A percentile compares a stretch with the other conserved stretches of the same genome.
Conservation (phyloP, 2,797 vertebrate species). For the Manis crassicaudata region DNA sequence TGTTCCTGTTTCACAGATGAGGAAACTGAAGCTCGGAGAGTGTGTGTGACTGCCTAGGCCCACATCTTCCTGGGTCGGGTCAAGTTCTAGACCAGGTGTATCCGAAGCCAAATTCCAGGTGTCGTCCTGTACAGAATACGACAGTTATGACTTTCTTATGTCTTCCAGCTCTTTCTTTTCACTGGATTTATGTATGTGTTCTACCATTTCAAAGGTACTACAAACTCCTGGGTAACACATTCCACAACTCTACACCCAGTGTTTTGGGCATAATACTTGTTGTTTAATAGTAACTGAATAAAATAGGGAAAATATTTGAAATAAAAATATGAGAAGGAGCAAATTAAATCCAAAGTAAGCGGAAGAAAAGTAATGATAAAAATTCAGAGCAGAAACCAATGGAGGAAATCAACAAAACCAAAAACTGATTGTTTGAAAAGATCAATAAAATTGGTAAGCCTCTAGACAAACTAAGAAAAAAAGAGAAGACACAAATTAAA, state of each 20-base stretch:
- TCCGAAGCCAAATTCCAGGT: not conserved
- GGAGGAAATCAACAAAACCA: not conserved
- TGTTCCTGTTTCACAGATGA: not conserved
- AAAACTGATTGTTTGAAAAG: not conserved
- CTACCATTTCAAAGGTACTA: too few species aligned
- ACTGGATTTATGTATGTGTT: fast-evolving
- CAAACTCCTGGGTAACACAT: too few species aligned
- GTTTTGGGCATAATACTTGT: not conserved
- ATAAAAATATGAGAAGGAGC: not conserved
- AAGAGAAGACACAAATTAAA: not conserved
- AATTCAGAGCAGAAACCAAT: not conserved
- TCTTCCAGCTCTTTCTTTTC: not conserved
- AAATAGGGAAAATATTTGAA: not conserved
- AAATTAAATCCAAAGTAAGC: not conserved
- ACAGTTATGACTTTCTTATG: not conserved
- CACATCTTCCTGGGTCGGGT: not conserved
- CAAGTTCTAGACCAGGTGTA: not conserved
- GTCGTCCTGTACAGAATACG: fast-evolving
- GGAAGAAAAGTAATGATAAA: not conserved
- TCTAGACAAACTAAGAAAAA: not conserved
- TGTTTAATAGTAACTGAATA: not conserved
- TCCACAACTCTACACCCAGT: too few species aligned
- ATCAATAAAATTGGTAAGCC: not conserved
- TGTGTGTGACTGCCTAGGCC: not conserved
- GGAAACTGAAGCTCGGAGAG: not conserved